Percentiles rank a stretch among this genome's conserved stretches.
Conservation (phyloP, 2,888 invertebrate species). For the Drosophila cracens region DNA sequence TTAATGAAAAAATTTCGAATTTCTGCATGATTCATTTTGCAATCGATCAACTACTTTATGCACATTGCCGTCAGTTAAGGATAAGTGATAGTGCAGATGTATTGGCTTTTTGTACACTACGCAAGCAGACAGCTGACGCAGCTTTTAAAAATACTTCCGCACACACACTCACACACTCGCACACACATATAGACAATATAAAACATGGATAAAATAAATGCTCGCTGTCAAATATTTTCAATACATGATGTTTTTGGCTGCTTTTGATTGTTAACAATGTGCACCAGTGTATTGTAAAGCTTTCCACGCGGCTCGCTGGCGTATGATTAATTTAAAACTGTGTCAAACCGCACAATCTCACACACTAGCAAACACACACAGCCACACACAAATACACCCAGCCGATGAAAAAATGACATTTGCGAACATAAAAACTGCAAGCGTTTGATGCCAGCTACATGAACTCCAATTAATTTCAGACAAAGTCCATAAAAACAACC, state of each 20-base stretch:
- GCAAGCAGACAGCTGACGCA: constrained; percentile 25
- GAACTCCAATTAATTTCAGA: constrained; percentile 77
- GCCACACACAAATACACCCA: neutral
- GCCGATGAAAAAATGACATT: constrained; percentile 28
- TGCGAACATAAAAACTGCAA: constrained; percentile 60
- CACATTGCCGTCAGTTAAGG: neutral
- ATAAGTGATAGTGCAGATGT: constrained; percentile 8
- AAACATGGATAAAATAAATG: constrained; percentile 29
- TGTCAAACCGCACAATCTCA: constrained; percentile 70
- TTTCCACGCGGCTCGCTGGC: constrained; percentile 58
- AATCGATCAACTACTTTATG: neutral
- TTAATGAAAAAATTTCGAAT: neutral
- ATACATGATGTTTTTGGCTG: constrained; percentile 43
- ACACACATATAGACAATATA: neutral
- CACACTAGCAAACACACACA: constrained; percentile 18
- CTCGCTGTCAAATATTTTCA: constrained; percentile 37
- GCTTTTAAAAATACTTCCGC: constrained; percentile 28
- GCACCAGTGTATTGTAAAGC: constrained; percentile 55
- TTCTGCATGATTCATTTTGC: neutral
- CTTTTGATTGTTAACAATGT: constrained; percentile 50
- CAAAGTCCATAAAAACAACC: constrained; percentile 78
- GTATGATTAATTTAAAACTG: constrained; percentile 80
- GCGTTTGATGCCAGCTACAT: constrained; percentile 67
- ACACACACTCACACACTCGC: neutral
- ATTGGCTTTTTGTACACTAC: constrained; percentile 2